Percentiles rank a stretch among this genome's conserved stretches.
These are phyloP conservation scores for Eilema depressum DNA, from an alignment of 2,888 invertebrate species.

Conservation along the genomic window DNA sequence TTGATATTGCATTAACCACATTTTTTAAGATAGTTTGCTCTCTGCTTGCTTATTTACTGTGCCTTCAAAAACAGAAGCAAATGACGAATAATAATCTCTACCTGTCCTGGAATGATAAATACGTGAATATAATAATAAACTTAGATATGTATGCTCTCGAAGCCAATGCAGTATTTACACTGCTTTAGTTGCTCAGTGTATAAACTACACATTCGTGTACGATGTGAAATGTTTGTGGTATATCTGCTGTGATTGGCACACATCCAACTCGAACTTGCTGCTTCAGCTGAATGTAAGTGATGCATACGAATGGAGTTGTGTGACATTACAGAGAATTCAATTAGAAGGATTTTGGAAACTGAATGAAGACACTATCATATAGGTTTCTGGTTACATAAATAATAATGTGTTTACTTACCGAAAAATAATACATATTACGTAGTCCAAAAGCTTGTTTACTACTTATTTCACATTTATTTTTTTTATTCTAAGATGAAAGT, in stretches of 20 bases:
- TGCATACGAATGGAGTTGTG: background rate
- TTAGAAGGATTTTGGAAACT: background rate
- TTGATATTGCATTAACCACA: background rate
- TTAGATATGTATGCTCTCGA: background rate
- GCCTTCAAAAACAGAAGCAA: background rate
- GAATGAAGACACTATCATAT: background rate
- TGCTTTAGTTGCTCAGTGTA: background rate
- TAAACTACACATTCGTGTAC: background rate
- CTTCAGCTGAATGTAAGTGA: constrained; percentile 2
- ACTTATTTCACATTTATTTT: no score
- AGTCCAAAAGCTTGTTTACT: no score
- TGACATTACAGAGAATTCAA: background rate
- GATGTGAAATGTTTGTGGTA: constrained; percentile 8
- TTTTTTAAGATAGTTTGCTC: background rate
- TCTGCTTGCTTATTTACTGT: background rate
- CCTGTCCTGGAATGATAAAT: background rate
- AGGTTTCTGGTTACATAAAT: background rate
- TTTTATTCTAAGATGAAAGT: no score
- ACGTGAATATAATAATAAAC: background rate
- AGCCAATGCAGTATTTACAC: background rate
- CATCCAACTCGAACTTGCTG: constrained; percentile 12
- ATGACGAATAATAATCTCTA: background rate
- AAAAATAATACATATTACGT: no score
- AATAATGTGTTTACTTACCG: background rate
- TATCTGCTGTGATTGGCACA: constrained; percentile 5